phyloP scores from a whole-genome alignment of 2,888 invertebrate genomes.

The Podotricha telesiphe region DNA sequence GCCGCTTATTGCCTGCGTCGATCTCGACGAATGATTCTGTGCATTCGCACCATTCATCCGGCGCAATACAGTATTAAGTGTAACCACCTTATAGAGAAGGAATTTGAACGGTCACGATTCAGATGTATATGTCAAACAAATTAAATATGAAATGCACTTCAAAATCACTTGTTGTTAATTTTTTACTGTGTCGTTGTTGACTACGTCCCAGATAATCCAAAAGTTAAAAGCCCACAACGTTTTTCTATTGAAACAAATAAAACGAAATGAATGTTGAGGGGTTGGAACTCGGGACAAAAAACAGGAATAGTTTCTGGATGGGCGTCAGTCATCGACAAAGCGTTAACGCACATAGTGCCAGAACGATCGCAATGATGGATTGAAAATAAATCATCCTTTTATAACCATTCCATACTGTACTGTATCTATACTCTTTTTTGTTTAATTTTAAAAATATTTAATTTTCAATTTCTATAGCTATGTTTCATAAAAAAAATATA shows the following conservation, averaged over 20 bases:
- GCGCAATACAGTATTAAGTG: constrained; percentile 16
- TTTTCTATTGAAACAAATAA: constrained; percentile 38
- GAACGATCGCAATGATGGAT: constrained; percentile 54
- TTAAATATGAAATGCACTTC: background rate
- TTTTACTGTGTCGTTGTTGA: background rate
- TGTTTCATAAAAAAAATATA: background rate
- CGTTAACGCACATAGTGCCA: constrained; percentile 45
- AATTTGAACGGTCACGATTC: constrained; percentile 30
- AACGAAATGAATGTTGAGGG: constrained; percentile 37
- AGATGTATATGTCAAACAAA: constrained; percentile 13
- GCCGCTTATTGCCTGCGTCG: constrained; percentile 13
- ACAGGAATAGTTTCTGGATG: constrained; percentile 47
- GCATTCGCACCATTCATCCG: constrained; percentile 24
- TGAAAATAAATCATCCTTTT: constrained; percentile 61
- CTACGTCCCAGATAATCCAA: constrained; percentile 1
- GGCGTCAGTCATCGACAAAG: constrained; percentile 52
- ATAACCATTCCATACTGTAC: constrained; percentile 22
- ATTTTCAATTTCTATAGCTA: background rate
- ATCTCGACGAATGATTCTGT: constrained; percentile 14
- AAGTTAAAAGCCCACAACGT: constrained; percentile 29
- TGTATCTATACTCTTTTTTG: constrained; percentile 15
- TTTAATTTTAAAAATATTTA: constrained; percentile 9
- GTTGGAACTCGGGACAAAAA: constrained; percentile 44
- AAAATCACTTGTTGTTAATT: background rate
- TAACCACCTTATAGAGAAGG: constrained; percentile 11